Conservation (phyloP, 2,113 vertebrate genomes). For the Hippolais icterina region DNA sequence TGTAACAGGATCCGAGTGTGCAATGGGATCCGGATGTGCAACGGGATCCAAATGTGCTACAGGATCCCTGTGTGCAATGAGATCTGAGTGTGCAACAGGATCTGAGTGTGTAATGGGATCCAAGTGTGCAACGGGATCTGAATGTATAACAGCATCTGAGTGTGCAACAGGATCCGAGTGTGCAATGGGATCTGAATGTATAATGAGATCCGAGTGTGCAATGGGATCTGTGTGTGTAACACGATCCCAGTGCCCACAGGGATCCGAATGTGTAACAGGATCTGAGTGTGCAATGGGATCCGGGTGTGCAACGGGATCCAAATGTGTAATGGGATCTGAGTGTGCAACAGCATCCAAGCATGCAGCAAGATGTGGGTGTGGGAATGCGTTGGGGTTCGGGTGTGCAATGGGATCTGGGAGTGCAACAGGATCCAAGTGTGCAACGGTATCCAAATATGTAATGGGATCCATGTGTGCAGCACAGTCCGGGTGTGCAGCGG, state of each 20-base stretch:
- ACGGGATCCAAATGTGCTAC: fast-evolving
- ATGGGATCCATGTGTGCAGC: fast-evolving
- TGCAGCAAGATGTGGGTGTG: neutral
- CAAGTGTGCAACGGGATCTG: fast-evolving
- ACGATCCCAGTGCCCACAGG: fast-evolving
- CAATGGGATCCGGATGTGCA: neutral
- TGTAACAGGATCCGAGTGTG: too few species aligned
- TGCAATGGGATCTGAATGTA: fast-evolving
- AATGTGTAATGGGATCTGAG: fast-evolving
- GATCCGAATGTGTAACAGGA: fast-evolving
- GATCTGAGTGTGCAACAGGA: fast-evolving
- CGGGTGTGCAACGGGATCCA: fast-evolving
- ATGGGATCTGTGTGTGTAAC: fast-evolving
- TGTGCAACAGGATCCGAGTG: neutral
- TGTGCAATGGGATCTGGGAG: neutral
- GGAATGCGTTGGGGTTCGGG: too few species aligned
- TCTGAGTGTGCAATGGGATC: fast-evolving
- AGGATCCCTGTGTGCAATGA: neutral
- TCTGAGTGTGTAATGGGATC: neutral
- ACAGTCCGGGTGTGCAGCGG: fast-evolving
- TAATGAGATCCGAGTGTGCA: fast-evolving
- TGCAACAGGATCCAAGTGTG: neutral
- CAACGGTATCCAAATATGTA: neutral
- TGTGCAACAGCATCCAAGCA: neutral
- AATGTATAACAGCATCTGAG: too few species aligned